Percentiles rank a stretch among this genome's conserved stretches.
phyloP scores from a whole-genome alignment of 2,797 vertebrate species.

The Tokudaia tokunoshimensis region DNA sequence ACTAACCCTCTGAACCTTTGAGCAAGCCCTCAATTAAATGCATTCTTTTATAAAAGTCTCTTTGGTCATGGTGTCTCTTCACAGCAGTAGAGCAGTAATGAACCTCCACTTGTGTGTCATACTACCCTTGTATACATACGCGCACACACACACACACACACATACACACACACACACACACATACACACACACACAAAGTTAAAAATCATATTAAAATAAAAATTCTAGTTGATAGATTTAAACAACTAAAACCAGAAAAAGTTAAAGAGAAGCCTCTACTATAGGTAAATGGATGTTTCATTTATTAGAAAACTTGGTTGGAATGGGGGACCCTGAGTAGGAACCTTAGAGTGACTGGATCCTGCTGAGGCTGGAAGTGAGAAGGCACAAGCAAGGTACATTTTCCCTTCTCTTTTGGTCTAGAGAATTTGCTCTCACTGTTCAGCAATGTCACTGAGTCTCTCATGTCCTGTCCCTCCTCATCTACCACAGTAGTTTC shows the following conservation, averaged over 20 bases:
- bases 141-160: background rate
- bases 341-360: background rate
- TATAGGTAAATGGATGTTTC: background rate
- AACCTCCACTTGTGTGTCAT: background rate
- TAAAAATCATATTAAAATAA: constrained; percentile 56
- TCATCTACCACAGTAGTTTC: background rate
- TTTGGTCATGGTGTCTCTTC: background rate
- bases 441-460: background rate
- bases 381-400: background rate
- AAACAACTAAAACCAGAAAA: background rate
- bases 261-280: background rate
- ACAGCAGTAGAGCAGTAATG: background rate
- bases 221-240: constrained; percentile 37
- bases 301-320: background rate
- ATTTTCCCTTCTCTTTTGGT: background rate
- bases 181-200: background rate
- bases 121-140: background rate
- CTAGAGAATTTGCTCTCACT: background rate
- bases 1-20: background rate
- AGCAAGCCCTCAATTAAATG: background rate
- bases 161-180: background rate
- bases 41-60: background rate
- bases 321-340: background rate
- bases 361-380: background rate
- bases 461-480: background rate